These are phyloP conservation scores for Flexamia atlantica DNA, from an alignment of 2,888 invertebrate species.

Conservation along the genomic window DNA sequence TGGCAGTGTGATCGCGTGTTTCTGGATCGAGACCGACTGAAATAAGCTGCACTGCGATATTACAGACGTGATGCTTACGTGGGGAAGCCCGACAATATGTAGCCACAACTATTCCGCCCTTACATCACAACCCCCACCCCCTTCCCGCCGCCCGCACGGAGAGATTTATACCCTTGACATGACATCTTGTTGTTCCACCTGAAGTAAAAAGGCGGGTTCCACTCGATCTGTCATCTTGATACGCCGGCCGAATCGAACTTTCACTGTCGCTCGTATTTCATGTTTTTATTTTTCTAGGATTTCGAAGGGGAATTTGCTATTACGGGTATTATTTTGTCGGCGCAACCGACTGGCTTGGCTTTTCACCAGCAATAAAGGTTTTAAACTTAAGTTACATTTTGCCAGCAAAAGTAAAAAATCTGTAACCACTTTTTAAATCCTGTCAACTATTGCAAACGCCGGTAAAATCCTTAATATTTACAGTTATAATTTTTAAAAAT, in stretches of 20 bases:
- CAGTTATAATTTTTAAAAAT: too few species aligned
- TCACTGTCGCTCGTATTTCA: conserved; percentile 12
- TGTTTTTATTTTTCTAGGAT: neutral
- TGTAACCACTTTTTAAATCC: too few species aligned
- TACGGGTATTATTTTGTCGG: too few species aligned
- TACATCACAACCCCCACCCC: conserved; percentile 20
- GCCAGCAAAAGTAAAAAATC: too few species aligned
- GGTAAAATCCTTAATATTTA: too few species aligned
- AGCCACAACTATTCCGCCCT: conserved; percentile 20
- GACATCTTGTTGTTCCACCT: conserved; percentile 50
- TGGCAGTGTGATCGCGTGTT: conserved; percentile 19
- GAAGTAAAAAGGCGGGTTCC: conserved; percentile 40
- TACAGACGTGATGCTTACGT: conserved; percentile 24
- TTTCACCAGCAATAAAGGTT: too few species aligned
- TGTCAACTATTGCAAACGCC: too few species aligned
- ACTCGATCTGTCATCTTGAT: conserved; percentile 8
- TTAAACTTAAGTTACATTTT: too few species aligned
- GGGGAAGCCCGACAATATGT: conserved; percentile 44
- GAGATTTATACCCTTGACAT: conserved; percentile 52
- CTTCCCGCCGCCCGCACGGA: neutral
- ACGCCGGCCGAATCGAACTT: neutral
- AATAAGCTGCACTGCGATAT: conserved; percentile 45
- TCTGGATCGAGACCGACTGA: neutral
- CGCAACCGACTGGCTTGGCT: too few species aligned
- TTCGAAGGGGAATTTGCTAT: too few species aligned